phyloP scores from a whole-genome alignment of 64 coral and sea anemone genomes.

The Pocillopora verrucosa region DNA sequence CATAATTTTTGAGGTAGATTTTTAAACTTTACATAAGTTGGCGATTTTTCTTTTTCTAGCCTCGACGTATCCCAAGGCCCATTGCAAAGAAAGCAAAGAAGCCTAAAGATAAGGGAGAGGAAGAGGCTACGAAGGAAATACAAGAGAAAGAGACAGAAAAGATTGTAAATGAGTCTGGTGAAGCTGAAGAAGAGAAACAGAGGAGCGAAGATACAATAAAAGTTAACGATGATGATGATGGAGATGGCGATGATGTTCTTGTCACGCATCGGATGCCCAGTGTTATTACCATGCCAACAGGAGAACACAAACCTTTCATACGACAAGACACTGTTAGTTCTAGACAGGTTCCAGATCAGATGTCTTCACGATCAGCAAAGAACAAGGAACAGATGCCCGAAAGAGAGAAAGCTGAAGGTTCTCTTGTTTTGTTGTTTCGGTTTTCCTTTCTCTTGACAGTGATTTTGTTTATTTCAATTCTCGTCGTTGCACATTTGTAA shows the following conservation, averaged over 20 bases:
- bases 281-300: conserved; percentile 14
- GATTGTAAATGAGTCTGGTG: not conserved
- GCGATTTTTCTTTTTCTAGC: not conserved
- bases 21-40: not conserved
- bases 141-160: conserved; percentile 5
- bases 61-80: conserved; percentile 40
- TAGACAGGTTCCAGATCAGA: not conserved
- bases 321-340: not conserved
- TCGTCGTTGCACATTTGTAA: too few relatives aligned
- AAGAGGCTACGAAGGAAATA: conserved; percentile 33
- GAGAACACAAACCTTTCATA: not conserved
- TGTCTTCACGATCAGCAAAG: not conserved
- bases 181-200: not conserved
- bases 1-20: not conserved
- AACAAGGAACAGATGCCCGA: not conserved
- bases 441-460: too few relatives aligned
- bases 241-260: not conserved
- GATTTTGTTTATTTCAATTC: too few relatives aligned
- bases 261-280: not conserved
- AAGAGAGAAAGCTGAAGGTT: not conserved
- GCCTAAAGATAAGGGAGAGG: conserved; percentile 15
- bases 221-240: too few relatives aligned
- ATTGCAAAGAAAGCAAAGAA: conserved; percentile 66
- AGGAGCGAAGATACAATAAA: not conserved
- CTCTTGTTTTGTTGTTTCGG: not conserved